These are phyloP conservation scores for Zophobas morio DNA, from an alignment of 1,140 invertebrate species.

Conservation along the genomic window DNA sequence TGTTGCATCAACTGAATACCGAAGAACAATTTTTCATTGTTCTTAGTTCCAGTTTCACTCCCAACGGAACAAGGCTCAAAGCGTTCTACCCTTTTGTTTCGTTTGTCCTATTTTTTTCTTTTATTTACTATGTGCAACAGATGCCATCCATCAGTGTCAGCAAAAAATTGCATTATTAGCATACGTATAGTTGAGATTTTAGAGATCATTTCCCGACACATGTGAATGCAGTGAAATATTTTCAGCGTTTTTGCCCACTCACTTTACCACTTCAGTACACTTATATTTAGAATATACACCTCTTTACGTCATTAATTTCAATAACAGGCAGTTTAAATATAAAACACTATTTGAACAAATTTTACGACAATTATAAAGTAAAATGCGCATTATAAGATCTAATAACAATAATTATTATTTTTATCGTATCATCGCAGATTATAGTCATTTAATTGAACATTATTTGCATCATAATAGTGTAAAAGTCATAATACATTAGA, in stretches of 20 bases:
- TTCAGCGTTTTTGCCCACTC: constrained; percentile 16
- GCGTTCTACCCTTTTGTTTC: constrained; percentile 22
- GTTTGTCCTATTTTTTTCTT: constrained; percentile 17
- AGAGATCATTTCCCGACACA: constrained; percentile 36
- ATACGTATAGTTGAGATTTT: constrained; percentile 38
- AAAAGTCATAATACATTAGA: no score
- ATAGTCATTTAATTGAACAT: no score
- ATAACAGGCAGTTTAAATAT: no score
- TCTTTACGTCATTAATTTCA: neutral
- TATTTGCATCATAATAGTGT: no score
- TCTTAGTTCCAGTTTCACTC: neutral
- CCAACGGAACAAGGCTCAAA: constrained; percentile 7
- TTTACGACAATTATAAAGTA: no score
- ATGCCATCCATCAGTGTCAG: constrained; percentile 40
- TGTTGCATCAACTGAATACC: neutral
- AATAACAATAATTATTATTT: no score
- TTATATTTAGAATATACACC: constrained; percentile 22
- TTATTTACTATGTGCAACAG: constrained; percentile 39
- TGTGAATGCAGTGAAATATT: constrained; percentile 24
- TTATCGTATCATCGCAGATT: no score
- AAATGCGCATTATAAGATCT: no score
- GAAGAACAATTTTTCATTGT: constrained; percentile 16
- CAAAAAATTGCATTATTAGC: constrained; percentile 42
- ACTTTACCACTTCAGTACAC: constrained; percentile 3
- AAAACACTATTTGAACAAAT: no score